Conservation (phyloP, 1,140 invertebrate species). For the Tetramorium parvispinum region DNA sequence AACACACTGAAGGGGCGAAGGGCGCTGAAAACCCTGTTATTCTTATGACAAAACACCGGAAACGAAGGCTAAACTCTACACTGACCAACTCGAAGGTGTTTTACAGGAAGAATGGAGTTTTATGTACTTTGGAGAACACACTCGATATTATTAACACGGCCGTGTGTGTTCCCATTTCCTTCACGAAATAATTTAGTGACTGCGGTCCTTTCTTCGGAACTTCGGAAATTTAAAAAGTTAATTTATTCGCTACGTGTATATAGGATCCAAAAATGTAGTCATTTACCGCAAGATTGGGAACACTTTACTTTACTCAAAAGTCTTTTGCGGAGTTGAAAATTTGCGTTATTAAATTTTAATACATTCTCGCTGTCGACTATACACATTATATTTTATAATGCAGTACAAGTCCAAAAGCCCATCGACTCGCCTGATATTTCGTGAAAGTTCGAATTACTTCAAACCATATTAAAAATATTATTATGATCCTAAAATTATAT, state of each 20-base stretch:
- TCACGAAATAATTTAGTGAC: background rate
- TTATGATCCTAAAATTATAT: background rate
- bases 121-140: background rate
- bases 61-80: background rate
- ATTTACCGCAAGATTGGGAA: background rate
- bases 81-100: background rate
- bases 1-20: background rate
- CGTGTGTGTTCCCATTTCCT: background rate
- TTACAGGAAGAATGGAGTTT: background rate
- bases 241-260: background rate
- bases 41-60: slow-evolving; percentile 14
- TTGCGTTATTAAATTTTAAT: background rate
- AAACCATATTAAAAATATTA: background rate
- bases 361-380: background rate
- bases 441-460: background rate
- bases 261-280: background rate
- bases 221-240: background rate
- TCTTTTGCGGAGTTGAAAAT: background rate
- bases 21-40: background rate
- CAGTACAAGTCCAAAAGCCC: background rate
- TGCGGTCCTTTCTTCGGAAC: background rate
- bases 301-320: background rate
- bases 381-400: background rate
- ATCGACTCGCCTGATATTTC: background rate
- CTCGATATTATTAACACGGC: background rate